Evolutionary conservation across 2,888 invertebrate species (phyloP).

Genomic region (Teinopalpus imperialis): DNA sequence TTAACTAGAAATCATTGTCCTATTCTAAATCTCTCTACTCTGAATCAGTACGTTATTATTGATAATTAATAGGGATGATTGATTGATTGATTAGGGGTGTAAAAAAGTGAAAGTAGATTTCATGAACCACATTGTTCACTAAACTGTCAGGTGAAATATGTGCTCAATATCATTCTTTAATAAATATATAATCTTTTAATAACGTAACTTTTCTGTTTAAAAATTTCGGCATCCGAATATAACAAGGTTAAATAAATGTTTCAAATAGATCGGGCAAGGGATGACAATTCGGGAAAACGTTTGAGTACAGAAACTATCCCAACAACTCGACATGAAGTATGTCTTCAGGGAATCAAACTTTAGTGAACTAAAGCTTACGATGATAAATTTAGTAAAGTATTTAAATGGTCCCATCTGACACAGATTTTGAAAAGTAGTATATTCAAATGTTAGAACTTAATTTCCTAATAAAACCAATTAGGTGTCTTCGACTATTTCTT

Average conservation of each 20-base stretch:
- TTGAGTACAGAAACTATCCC: constrained; percentile 8
- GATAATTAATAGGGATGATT: no score
- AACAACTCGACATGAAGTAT: constrained; percentile 9
- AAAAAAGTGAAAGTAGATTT: no score
- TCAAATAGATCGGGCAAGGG: constrained; percentile 1
- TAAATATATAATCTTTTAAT: no score
- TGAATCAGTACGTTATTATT: no score
- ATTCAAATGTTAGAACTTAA: background rate
- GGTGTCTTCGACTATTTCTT: constrained; percentile 2
- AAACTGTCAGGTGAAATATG: no score
- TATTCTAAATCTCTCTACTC: no score
- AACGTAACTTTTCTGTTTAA: no score
- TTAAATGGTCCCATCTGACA: constrained; percentile 19
- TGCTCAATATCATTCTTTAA: no score
- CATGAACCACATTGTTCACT: no score
- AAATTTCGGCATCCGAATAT: no score
- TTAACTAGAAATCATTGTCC: no score
- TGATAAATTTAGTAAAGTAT: constrained; percentile 20
- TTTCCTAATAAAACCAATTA: background rate
- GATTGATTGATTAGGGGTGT: no score
- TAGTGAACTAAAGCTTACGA: constrained; percentile 16
- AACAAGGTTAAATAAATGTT: constrained; percentile 3
- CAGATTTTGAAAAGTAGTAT: constrained; percentile 8
- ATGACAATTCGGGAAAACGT: background rate
- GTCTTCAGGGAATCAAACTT: constrained; percentile 13